Percentiles rank a stretch among this genome's conserved stretches.
Conservation (phyloP, 1,140 invertebrate genomes). For the Venturia canescens region DNA sequence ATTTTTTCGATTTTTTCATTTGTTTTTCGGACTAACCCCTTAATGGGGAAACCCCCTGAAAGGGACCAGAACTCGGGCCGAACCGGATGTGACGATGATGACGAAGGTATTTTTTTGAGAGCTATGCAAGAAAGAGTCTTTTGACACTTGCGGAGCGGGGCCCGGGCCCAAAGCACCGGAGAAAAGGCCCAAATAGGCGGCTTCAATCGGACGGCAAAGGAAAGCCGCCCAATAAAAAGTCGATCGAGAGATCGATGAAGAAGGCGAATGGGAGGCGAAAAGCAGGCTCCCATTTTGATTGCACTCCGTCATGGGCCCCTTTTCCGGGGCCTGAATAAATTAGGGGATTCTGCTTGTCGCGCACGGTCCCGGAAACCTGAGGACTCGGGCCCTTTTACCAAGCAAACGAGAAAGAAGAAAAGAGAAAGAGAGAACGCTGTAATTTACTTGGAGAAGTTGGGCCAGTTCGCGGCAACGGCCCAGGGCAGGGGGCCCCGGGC, state of each 20-base stretch:
- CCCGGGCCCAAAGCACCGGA: no score
- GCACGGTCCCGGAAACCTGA: neutral
- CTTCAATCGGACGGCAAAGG: neutral
- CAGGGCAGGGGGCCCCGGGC: neutral
- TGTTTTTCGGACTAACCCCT: no score
- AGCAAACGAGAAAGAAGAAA: neutral
- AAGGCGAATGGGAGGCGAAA: neutral
- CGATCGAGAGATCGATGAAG: neutral
- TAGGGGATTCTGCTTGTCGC: neutral
- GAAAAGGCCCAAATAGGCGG: neutral
- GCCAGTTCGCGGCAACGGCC: neutral
- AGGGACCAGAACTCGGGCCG: no score
- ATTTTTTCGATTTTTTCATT: neutral
- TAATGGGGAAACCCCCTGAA: no score
- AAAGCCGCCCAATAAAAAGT: neutral
- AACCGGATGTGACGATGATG: no score
- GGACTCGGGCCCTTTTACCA: neutral
- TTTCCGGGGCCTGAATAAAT: constrained; percentile 6
- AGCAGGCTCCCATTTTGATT: neutral
- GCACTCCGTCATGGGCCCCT: neutral
- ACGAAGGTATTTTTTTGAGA: no score
- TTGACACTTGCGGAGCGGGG: no score
- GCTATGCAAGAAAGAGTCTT: no score
- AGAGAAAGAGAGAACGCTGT: neutral
- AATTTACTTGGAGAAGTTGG: neutral